These are phyloP conservation scores for Montipora capricornis DNA, from an alignment of 64 coral and sea anemone species.

Conservation along the genomic window DNA sequence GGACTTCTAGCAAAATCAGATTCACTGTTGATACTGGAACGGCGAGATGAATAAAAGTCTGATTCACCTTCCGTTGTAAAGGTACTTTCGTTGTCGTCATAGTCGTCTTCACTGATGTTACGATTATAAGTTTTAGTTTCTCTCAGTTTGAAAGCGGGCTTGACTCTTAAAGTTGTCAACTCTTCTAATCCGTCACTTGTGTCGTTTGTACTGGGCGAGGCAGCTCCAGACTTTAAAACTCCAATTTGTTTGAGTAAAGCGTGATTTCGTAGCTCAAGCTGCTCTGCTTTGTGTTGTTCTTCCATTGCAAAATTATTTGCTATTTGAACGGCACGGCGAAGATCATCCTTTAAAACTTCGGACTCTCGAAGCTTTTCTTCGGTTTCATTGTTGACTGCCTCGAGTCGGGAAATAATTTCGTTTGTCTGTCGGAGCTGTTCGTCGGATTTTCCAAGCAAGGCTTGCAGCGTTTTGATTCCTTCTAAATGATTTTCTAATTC, in stretches of 20 bases:
- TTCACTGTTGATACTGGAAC: conserved; percentile 51
- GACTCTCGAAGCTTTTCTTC: conserved; percentile 69
- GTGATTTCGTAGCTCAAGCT: conserved; percentile 39
- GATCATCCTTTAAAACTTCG: conserved; percentile 48
- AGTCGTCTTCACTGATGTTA: conserved; percentile 24
- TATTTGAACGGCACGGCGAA: conserved; percentile 67
- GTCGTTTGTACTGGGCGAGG: not conserved
- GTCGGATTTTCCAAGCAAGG: conserved; percentile 64
- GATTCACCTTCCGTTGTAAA: conserved; percentile 61
- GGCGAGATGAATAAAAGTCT: conserved; percentile 55
- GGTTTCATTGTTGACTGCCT: conserved; percentile 57
- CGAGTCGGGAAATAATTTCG: conserved; percentile 60
- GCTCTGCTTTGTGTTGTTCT: conserved; percentile 39
- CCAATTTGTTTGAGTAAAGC: conserved; percentile 41
- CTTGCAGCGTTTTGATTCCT: conserved; percentile 70
- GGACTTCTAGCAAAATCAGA: conserved; percentile 31
- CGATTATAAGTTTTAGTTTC: not conserved
- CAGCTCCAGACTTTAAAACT: not conserved
- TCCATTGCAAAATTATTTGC: conserved; percentile 73
- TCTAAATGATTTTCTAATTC: conserved; percentile 48
- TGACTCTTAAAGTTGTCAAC: not conserved
- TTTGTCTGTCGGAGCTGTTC: conserved; percentile 70
- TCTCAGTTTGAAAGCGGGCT: not conserved
- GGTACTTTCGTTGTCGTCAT: conserved; percentile 31
- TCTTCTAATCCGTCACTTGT: conserved; percentile 8